phyloP scores from a whole-genome alignment of 2,888 invertebrate species.

The Slavum lentiscoides region DNA sequence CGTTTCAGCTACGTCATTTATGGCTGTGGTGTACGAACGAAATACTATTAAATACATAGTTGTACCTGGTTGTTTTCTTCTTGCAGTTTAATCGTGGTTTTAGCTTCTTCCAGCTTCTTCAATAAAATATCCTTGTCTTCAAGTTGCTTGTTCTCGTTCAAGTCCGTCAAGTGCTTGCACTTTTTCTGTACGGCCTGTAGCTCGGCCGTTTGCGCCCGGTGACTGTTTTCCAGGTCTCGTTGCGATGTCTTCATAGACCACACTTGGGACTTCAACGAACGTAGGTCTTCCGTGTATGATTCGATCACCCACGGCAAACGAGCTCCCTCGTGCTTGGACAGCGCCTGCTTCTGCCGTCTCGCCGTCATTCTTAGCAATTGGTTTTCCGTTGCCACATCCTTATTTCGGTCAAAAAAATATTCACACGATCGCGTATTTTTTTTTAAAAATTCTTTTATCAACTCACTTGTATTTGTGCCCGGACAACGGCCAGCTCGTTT shows the following conservation, averaged over 20 bases:
- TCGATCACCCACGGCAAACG: slow-evolving; percentile 76
- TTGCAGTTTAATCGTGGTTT: slow-evolving; percentile 60
- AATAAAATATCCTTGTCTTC: slow-evolving; percentile 75
- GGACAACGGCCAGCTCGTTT: slow-evolving; percentile 35
- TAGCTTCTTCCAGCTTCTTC: slow-evolving; percentile 63
- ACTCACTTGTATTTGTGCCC: not conserved
- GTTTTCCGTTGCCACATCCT: slow-evolving; percentile 64
- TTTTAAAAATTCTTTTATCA: not conserved
- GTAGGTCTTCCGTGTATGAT: slow-evolving; percentile 77
- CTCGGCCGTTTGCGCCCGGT: slow-evolving; percentile 61
- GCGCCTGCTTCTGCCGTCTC: slow-evolving; percentile 77
- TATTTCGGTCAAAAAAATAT: too few relatives aligned
- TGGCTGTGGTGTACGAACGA: too few relatives aligned
- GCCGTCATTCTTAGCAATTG: slow-evolving; percentile 74
- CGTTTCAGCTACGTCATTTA: too few relatives aligned
- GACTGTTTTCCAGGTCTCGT: slow-evolving; percentile 61
- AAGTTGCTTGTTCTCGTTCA: slow-evolving; percentile 75
- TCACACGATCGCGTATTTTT: not conserved
- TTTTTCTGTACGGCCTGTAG: slow-evolving; percentile 67
- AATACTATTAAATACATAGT: too few relatives aligned
- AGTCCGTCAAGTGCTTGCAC: slow-evolving; percentile 70
- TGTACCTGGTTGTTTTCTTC: slow-evolving; percentile 61
- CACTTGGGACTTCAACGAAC: slow-evolving; percentile 58
- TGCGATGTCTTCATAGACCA: slow-evolving; percentile 43
- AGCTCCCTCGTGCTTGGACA: slow-evolving; percentile 78